Percentiles rank a stretch among this genome's conserved stretches.
Conservation (phyloP, 2,113 vertebrate genomes). For the Otolemur garnettii region DNA sequence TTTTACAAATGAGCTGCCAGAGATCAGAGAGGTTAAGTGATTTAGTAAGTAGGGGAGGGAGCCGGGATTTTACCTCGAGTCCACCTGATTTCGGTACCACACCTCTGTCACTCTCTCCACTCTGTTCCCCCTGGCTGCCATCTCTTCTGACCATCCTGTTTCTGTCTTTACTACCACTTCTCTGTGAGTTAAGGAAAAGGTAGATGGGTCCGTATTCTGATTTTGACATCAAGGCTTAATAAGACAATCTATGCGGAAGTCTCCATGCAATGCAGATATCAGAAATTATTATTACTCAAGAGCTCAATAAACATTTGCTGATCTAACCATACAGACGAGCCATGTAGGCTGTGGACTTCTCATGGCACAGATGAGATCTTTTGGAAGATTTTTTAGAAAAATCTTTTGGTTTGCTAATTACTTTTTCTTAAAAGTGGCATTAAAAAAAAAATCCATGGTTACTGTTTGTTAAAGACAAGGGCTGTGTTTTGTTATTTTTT, state of each 20-base stretch:
- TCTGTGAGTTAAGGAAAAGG: not conserved
- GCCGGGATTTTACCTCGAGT: not conserved
- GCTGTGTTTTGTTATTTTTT: not conserved
- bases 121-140: not conserved
- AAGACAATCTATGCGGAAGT: not conserved
- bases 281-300: not conserved
- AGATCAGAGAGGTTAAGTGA: not conserved
- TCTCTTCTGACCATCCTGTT: not conserved
- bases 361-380: not conserved
- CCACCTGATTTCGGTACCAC: not conserved
- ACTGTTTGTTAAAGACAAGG: constrained; percentile 13
- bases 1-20: not conserved
- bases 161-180: not conserved
- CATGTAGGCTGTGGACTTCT: not conserved
- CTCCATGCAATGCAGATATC: not conserved
- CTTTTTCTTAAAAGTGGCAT: not conserved
- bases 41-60: not conserved
- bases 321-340: not conserved
- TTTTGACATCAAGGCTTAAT: not conserved
- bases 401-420: not conserved
- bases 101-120: not conserved
- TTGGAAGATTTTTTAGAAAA: not conserved
- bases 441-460: not conserved
- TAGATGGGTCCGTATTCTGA: not conserved
- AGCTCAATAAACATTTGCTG: not conserved